A percentile compares a stretch with the other conserved stretches of the same genome.
Conservation (phyloP, 2,113 vertebrate genomes). For the Leucoraja erinaceus region DNA sequence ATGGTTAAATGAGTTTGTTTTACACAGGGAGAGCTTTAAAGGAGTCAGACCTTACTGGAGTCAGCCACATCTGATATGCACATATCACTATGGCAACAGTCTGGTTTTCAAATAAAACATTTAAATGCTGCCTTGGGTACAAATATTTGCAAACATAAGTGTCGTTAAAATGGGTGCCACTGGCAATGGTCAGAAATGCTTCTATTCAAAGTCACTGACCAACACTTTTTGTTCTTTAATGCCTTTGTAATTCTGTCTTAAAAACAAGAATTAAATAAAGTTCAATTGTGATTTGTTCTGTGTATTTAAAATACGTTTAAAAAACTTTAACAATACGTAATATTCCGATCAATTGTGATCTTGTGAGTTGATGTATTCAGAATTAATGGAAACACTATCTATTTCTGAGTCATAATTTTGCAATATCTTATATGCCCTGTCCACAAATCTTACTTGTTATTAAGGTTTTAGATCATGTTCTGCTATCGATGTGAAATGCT, state of each 20-base stretch:
- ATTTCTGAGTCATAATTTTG: background rate
- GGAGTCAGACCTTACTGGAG: background rate
- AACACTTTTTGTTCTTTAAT: no score
- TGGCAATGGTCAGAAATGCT: background rate
- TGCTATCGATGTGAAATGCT: background rate
- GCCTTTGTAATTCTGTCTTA: background rate
- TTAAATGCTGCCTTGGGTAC: background rate
- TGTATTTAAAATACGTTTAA: background rate
- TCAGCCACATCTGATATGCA: no score
- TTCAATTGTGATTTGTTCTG: background rate
- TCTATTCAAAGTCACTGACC: background rate
- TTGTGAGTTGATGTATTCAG: background rate
- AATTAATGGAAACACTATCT: background rate
- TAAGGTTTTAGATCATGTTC: background rate
- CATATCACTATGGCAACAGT: slow-evolving; percentile 11
- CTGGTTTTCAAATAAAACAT: background rate
- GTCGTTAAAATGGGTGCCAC: background rate
- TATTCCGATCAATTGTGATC: background rate
- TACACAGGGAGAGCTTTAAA: background rate
- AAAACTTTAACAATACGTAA: background rate
- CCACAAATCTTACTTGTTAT: background rate
- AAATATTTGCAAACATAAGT: background rate
- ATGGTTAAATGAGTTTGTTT: background rate
- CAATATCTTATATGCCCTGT: background rate
- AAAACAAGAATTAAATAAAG: background rate